Base-by-base conservation (phyloP, 2,888 invertebrate genomes). In the Cryptophagus acutangulus region DNA sequence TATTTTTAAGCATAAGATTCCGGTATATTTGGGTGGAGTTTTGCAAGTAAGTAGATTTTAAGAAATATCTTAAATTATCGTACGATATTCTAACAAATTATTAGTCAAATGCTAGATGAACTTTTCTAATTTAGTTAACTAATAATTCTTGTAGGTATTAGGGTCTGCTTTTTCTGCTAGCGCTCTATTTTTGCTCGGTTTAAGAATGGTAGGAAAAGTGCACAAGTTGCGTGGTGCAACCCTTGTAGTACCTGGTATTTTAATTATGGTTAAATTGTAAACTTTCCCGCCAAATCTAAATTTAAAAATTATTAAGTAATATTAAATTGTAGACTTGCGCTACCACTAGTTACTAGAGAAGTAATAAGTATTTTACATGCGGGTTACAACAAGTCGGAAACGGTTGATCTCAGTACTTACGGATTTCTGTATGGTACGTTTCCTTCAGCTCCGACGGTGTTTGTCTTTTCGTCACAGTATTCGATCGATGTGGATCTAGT, bases 341-440 rank as follows among this genome's bases (percentile, higher is more conserved):
- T 92, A 42, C 95, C 96, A 0, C 72, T 95, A 30, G 79, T 94
- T 1, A 87, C 87, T 57, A 77, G 93, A 54, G 91, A 94, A 70
- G 79, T 87, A 13, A 84, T 93, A 0, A 86, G 84, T 58, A 73
- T 89, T 2, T 69, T 87, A 38, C 76, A 81, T 43, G 76, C 84
- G 4, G 86, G 87, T 0, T 67, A 63, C 0, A 81, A 84, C 59
- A 74, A 77, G 10, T 80, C 84, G 12, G 87, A 88, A 54, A 88
- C 89, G 0, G 73, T 80, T 6, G 87, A 91, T 49, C 71, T 91
- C 41, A 88, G 91, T 51, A 93, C 91, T 26, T 95, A 89, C 66
- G 95, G 91, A 0, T 96, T 96, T 71, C 74, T 96, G 0, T 95
- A 95, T 63, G 95, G 96, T 38, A 94, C 94, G 1, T 88, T 96